Conservation (phyloP, 1,140 invertebrate genomes). For the Vanessa tameamea region DNA sequence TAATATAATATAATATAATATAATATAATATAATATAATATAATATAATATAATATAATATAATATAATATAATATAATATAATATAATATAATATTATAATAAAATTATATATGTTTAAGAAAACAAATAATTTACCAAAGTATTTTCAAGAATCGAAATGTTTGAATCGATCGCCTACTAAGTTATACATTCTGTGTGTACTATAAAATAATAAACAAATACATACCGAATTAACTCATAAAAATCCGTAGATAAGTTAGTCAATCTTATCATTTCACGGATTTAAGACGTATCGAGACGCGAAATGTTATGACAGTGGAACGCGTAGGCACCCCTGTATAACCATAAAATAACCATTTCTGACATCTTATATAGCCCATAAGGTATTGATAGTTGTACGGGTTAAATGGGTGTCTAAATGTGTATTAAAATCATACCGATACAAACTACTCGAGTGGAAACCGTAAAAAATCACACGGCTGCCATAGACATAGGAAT, state of each 20-base stretch:
- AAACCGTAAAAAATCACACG: conserved; percentile 73
- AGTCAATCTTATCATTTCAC: conserved; percentile 52
- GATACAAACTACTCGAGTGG: conserved; percentile 73
- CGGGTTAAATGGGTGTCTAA: conserved; percentile 74
- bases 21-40: too few species aligned
- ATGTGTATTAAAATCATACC: conserved; percentile 75
- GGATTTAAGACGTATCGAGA: conserved; percentile 54
- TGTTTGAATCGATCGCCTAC: not conserved
- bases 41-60: too few species aligned
- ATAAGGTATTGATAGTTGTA: conserved; percentile 65
- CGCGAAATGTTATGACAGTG: conserved; percentile 75
- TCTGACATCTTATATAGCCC: conserved; percentile 71
- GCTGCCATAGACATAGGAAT: conserved; percentile 37
- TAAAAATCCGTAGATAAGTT: conserved; percentile 19
- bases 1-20: too few species aligned
- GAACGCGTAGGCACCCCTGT: conserved; percentile 53
- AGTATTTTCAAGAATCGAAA: too few species aligned
- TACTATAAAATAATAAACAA: not conserved
- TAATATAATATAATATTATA: too few species aligned
- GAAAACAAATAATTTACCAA: too few species aligned
- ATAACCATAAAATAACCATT: conserved; percentile 76
- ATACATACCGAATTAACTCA: conserved; percentile 1
- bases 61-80: too few species aligned
- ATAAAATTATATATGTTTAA: too few species aligned
- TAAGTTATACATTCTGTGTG: not conserved